Evolutionary conservation across 2,888 invertebrate genomes (phyloP), one percentile per base, ranked within the genome.

Genomic region (Ornithoptera alexandrae): DNA sequence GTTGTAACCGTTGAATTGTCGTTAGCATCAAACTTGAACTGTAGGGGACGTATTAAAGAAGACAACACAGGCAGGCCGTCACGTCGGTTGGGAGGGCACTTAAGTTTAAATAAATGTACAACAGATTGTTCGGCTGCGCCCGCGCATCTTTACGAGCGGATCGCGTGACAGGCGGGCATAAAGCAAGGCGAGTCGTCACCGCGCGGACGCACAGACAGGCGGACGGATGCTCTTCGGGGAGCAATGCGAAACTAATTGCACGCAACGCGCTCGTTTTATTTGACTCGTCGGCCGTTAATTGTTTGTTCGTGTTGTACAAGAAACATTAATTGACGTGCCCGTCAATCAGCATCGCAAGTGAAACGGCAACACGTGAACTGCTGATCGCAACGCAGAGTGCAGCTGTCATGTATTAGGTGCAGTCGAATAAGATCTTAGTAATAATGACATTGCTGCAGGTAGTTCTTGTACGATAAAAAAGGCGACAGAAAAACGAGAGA

Each of bases 231-330:
- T 74, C 74, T 73, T 76, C 66, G 73, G 72, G 74, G 72, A 76
- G 76, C 78, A 77, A 76, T 77, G 77, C 74, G 76, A 75, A 78
- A 80, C 81, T 83, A 84, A 84, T 83, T 84, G 81, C 80, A 75
- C 74, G 76, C 79, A 81, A 82, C 81, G 79, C 77, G 75, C 79
- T 61, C 60, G 42, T 70, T 42, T 46, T 39, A 61, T 62, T 63
- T 50, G 46, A 62, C 53, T 63, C 67, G n/a, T 67, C 60, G 36
- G 46, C 62, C 39, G 18, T 36, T 67, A 62, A 67, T 62, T n/a
- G 39, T 20, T 42, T 67, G 17, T 62, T 62, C 46, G 8, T 57
- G 42, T 22, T 24, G 42, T 62, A 61, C 6, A 22, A 15, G 42
- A 42, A 20, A 39, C 42, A 7, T 42, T 62, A 20, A 42, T 42